Evolutionary conservation across 2,113 vertebrate genomes (phyloP), one percentile per base, ranked within the genome.

Genomic region (Athene cunicularia): DNA sequence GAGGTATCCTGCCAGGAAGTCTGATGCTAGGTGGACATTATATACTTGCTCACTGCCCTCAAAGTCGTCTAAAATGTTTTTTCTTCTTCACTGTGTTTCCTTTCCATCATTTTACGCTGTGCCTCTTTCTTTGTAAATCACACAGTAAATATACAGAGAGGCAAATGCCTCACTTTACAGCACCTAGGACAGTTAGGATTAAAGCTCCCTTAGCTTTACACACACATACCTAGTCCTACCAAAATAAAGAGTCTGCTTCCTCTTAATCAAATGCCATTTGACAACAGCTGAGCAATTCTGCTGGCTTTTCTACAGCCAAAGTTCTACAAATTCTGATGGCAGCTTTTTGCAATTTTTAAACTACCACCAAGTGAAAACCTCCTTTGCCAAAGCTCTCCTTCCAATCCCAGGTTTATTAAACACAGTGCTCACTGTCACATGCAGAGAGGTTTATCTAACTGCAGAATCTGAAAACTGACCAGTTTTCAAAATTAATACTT

Each of bases 81-180:
- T 75, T 28, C 28, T 87, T 90, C 55, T 62, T 58, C 32, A 20
- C 37, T 72, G 47, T 12, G 39, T 32, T 87, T 30, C 33, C 16
- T 30, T 77, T 45, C 37, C 50, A 55, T 37, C 12, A 18, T 32
- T 87, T 66, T n/a, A 33, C 21, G 7, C 15, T 8, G 39, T 83
- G 59, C 14, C 62, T 92, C 62, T 55, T 50, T 33, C 50, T 70
- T 52, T 37, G 45, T 33, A 39, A 84, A 62, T 35, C 27, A 39
- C 50, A 12, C 14, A 70, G 33, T 19, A 53, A 20, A 33, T 9
- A 12, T 47, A 62, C 15, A 39, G 60, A 73, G 33, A 53, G 14
- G 62, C n/a, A 41, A 8, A 4, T 0, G 5, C 6, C 12, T 19
- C 30, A 2, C 60, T 82, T 30, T 3, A 14, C 1, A 1, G 37